Evolutionary conservation across 2,797 vertebrate genomes (phyloP).

Genomic region (Trachops cirrhosus): DNA sequence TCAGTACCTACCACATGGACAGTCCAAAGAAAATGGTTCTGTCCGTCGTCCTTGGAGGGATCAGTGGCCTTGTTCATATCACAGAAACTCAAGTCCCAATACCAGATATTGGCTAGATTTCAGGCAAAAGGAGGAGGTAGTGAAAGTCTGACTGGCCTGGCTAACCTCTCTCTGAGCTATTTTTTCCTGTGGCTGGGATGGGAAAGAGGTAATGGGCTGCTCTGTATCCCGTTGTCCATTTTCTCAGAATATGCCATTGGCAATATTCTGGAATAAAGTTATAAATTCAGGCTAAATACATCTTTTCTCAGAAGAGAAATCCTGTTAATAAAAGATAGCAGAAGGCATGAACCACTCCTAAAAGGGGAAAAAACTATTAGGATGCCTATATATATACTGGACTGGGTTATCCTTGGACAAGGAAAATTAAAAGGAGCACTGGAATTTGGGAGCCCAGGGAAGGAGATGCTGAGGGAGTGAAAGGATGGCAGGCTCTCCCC

Average conservation of each 20-base stretch:
- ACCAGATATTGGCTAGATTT: background rate
- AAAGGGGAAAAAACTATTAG: background rate
- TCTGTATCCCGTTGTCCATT: background rate
- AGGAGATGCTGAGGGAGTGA: background rate
- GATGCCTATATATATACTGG: background rate
- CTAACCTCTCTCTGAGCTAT: background rate
- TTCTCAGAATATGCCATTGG: background rate
- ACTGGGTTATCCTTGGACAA: background rate
- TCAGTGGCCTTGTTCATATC: background rate
- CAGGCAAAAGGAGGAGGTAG: background rate
- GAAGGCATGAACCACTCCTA: background rate
- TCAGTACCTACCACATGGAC: background rate
- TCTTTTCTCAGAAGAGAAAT: background rate
- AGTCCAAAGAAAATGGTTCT: background rate
- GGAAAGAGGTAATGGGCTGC: background rate
- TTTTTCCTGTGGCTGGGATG: background rate
- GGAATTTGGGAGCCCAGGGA: background rate
- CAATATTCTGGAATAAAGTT: background rate
- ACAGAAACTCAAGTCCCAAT: background rate
- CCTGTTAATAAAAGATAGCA: background rate
- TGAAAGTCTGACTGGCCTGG: background rate
- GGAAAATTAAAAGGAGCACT: background rate
- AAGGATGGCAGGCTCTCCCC: background rate
- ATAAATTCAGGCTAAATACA: background rate
- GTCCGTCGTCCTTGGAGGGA: background rate